phyloP scores from a whole-genome alignment of 2,888 invertebrate genomes.

The Apocheima hispidaria region DNA sequence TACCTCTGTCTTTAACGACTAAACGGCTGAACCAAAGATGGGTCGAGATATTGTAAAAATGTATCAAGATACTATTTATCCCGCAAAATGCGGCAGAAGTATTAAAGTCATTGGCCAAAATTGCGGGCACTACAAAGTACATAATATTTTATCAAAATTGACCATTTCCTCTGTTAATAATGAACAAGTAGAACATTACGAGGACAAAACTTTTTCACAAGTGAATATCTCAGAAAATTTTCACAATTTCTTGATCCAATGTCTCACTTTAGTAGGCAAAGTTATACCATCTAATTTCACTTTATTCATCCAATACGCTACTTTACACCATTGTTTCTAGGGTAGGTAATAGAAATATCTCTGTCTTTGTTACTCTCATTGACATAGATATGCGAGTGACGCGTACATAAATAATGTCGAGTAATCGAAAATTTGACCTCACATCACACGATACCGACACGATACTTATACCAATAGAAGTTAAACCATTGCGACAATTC shows the following conservation, averaged over 20 bases:
- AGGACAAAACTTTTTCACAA: neutral
- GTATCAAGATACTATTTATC: no score
- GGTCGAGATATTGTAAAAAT: no score
- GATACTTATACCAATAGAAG: neutral
- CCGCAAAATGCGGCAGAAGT: neutral
- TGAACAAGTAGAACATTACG: slow-evolving; percentile 3
- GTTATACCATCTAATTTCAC: slow-evolving; percentile 7
- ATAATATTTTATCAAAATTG: slow-evolving; percentile 2
- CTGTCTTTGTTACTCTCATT: neutral
- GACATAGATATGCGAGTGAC: neutral
- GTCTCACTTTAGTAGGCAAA: slow-evolving; percentile 11
- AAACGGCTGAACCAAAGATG: no score
- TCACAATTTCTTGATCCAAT: slow-evolving; percentile 1
- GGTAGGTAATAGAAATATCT: neutral
- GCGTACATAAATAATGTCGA: neutral
- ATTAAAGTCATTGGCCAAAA: neutral
- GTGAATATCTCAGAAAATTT: slow-evolving; percentile 1
- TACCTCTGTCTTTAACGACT: no score
- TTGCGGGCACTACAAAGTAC: neutral
- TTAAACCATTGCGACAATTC: no score
- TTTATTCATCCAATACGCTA: neutral
- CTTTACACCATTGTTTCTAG: neutral
- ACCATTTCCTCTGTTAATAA: slow-evolving; percentile 3
- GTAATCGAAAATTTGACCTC: neutral
- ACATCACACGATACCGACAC: neutral